Evolutionary conservation across 2,113 vertebrate genomes (phyloP).

Genomic region (Cricetomys ansorgei): DNA sequence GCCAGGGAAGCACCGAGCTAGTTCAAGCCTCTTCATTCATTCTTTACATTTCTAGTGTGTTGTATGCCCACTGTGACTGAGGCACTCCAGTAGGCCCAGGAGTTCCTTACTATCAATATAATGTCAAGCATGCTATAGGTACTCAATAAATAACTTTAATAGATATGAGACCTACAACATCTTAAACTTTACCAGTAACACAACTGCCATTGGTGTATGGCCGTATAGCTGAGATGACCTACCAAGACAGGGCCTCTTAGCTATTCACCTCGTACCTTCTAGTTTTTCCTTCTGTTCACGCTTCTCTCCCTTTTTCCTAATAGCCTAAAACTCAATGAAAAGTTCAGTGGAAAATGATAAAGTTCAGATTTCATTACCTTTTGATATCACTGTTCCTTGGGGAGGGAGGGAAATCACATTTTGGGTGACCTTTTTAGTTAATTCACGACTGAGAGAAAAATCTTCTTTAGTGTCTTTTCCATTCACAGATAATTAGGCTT

Average conservation of each 20-base stretch:
- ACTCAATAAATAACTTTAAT: not conserved
- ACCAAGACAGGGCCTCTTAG: not conserved
- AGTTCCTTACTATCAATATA: not conserved
- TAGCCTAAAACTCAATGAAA: slow-evolving; percentile 73
- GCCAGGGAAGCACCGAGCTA: not conserved
- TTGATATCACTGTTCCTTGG: slow-evolving; percentile 75
- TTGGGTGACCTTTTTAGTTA: slow-evolving; percentile 84
- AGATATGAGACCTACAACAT: not conserved
- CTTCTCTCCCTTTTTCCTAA: not conserved
- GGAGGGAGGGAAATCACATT: slow-evolving; percentile 63
- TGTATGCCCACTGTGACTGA: not conserved
- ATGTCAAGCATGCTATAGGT: not conserved
- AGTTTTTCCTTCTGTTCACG: not conserved
- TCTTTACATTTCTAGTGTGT: not conserved
- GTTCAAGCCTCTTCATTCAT: not conserved
- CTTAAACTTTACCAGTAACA: not conserved
- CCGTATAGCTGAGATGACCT: not conserved
- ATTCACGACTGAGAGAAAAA: slow-evolving; percentile 72
- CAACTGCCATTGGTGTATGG: not conserved
- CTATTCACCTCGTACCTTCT: not conserved
- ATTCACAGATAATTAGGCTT: slow-evolving; percentile 66
- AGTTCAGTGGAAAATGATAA: slow-evolving; percentile 54
- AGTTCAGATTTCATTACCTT: slow-evolving; percentile 84
- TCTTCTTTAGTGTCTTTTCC: slow-evolving; percentile 63
- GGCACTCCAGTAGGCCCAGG: no score